Evolutionary conservation across 1,140 invertebrate species (phyloP).

Genomic region (Pinna nobilis): DNA sequence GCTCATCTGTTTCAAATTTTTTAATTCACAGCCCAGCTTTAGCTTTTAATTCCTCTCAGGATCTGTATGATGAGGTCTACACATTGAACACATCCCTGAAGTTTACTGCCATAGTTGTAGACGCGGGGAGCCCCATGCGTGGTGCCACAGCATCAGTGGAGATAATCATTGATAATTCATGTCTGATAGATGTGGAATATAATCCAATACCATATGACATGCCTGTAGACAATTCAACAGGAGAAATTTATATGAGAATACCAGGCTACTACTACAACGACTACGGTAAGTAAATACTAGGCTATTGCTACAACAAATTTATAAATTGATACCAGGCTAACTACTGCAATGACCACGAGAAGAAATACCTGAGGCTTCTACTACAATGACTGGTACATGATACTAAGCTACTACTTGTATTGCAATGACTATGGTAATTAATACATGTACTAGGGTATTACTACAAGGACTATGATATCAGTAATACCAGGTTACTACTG

Average conservation of each 20-base stretch:
- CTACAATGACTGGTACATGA: no score
- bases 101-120: conserved; percentile 45
- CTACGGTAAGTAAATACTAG: conserved; percentile 50
- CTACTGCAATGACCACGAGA: no score
- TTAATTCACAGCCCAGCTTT: conserved; percentile 19
- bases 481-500: no score
- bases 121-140: conserved; percentile 44
- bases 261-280: conserved; percentile 52
- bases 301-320: conserved; percentile 43
- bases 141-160: conserved; percentile 43
- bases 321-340: background rate
- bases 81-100: conserved; percentile 39
- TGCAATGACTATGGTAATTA: no score
- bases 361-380: no score
- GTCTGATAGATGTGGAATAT: conserved; percentile 48
- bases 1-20: background rate
- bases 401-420: no score
- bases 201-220: conserved; percentile 39
- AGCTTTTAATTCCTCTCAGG: conserved; percentile 34
- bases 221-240: conserved; percentile 32
- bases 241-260: conserved; percentile 36
- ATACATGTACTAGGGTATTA: no score
- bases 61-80: conserved; percentile 47
- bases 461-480: no score
- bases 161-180: conserved; percentile 49